These are phyloP conservation scores for Tipula helvola DNA, from an alignment of 2,888 invertebrate genomes.

Conservation along the genomic window DNA sequence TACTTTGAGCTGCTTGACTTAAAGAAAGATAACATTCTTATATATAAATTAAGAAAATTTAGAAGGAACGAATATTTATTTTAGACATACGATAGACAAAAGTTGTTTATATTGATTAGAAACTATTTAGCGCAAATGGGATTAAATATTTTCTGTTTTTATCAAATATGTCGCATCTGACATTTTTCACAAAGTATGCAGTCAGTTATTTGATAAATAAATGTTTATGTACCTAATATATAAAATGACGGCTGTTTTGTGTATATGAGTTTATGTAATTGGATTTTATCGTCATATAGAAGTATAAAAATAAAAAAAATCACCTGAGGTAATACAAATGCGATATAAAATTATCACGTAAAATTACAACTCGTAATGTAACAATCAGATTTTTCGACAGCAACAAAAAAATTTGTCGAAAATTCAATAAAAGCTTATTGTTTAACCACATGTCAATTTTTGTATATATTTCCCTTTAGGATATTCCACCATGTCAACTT, in stretches of 20 bases:
- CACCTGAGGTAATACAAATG: not conserved
- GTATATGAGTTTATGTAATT: not conserved
- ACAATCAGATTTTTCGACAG: not conserved
- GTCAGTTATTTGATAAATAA: not conserved
- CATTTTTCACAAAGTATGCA: not conserved
- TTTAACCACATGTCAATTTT: not conserved
- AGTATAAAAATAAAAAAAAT: not conserved
- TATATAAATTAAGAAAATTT: not conserved
- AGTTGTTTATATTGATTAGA: not conserved
- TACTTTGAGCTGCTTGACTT: not conserved
- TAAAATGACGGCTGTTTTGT: not conserved
- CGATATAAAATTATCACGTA: not conserved
- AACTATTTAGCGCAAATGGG: not conserved
- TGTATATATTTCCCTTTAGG: not conserved
- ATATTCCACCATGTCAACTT: not conserved
- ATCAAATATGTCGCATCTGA: not conserved
- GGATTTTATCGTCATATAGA: not conserved
- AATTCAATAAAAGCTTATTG: slow-evolving; percentile 4
- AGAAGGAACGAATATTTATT: not conserved
- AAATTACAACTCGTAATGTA: not conserved
- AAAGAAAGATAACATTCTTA: not conserved
- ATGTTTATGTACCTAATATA: not conserved
- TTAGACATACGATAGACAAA: not conserved
- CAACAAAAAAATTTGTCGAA: not conserved
- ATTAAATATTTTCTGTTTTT: not conserved